Evolutionary conservation across 92 coral and sea anemone genomes (phyloP), one percentile per base, ranked within the genome.

Genomic region (Micromussa lordhowensis): DNA sequence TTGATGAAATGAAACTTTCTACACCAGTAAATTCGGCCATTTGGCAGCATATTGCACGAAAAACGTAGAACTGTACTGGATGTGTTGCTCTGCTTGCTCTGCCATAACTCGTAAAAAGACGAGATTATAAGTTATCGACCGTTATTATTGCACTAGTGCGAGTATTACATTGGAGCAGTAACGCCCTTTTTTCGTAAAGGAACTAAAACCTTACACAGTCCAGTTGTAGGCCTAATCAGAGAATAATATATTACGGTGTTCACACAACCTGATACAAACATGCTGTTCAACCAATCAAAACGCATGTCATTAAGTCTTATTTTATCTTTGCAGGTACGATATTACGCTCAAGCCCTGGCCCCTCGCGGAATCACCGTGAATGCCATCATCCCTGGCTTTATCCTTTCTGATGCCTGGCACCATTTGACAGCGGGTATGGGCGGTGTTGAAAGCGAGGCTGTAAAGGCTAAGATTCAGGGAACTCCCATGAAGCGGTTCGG

Each of bases 401-500:
- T 94, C 66, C 77, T 94, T 91, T 94, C 97, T 3, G 97, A 94
- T 66, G 97, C 97, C 19, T 94, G 97, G 97, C 92, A 88, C 82
- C 87, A 89, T 61, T 84, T 94, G 95, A 86, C 97, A 3, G 92
- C 86, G 29, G 61, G 91, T 6, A 72, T 85, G 84, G 97, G 97
- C 49, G 97, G 97, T 3, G 83, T 94, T 71, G 74, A 84, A 28
- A 86, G 96, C 58, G 95, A 94, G 31, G 88, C 91, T 69, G 93
- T 94, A 59, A 84, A 87, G 86, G 87, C 91, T 64, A 90, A 84
- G 68, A 77, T 94, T 82, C 92, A 88, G 55, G 92, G 82, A 71
- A 92, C 97, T 13, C 97, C 97, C 66, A 92, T 94, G 92, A 92
- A 92, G 92, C 92, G 97, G 53, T 94, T 94, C 75, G 97, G 97